A percentile compares a stretch with the other conserved stretches of the same genome.
phyloP scores from a whole-genome alignment of 2,113 vertebrate genomes.

The Atractosteus spatula region DNA sequence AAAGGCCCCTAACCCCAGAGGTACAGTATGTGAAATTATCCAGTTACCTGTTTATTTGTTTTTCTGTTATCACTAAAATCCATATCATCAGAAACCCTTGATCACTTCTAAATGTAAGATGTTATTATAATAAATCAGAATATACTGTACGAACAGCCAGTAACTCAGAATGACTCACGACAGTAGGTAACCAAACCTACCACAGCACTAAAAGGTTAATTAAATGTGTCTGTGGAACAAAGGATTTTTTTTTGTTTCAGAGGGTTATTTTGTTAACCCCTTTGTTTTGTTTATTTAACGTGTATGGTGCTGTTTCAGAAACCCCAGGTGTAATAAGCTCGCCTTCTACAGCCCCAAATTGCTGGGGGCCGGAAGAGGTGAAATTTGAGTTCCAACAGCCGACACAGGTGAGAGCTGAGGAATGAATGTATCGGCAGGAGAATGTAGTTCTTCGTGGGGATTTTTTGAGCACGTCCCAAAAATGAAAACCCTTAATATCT shows the following conservation, averaged over 20 bases:
- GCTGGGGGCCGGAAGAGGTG: conserved; percentile 61
- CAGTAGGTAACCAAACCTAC: neutral
- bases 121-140: too few species aligned
- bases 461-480: too few species aligned
- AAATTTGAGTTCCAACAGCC: conserved; percentile 74
- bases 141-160: conserved; percentile 3
- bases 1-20: conserved; percentile 48
- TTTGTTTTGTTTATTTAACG: neutral
- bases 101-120: too few species aligned
- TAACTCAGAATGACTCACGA: neutral
- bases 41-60: conserved; percentile 3
- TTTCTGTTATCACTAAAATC: too few species aligned
- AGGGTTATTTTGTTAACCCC: neutral
- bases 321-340: conserved; percentile 4
- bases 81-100: too few species aligned
- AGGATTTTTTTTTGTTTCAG: neutral
- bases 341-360: conserved; percentile 16
- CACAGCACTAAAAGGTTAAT: neutral
- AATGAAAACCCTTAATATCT: too few species aligned
- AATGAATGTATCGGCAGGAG: too few species aligned
- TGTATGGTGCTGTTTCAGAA: neutral
- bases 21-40: conserved; percentile 49
- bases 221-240: neutral
- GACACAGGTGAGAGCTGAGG: conserved; percentile 43
- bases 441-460: too few species aligned